Percentiles rank a stretch among this genome's conserved stretches.
phyloP scores from a whole-genome alignment of 2,797 vertebrate genomes.

The Salarias fasciatus region DNA sequence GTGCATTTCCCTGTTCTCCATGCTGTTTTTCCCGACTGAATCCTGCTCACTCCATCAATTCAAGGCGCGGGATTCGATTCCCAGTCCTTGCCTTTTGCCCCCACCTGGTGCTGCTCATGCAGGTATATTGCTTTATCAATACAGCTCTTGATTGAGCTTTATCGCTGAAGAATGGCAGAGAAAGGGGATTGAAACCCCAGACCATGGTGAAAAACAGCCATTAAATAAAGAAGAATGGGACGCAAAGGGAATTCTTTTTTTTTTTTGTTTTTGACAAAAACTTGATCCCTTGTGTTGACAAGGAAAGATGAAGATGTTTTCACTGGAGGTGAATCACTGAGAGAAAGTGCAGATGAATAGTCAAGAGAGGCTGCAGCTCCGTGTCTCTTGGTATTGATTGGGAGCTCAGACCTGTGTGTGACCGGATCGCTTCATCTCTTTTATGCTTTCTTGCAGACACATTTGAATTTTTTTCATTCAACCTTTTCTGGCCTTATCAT shows the following conservation, averaged over 20 bases:
- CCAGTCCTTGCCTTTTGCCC: conserved; percentile 5
- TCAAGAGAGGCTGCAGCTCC: conserved; percentile 43
- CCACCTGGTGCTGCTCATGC: conserved; percentile 36
- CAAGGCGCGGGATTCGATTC: conserved; percentile 44
- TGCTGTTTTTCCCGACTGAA: conserved; percentile 21
- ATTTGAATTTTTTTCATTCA: conserved; percentile 33
- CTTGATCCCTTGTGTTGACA: conserved; percentile 28
- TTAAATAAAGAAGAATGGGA: conserved; percentile 38
- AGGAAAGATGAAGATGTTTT: conserved; percentile 9
- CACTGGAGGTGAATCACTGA: neutral
- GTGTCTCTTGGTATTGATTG: conserved; percentile 66
- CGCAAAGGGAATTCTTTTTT: no score
- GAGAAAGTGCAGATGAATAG: conserved; percentile 43
- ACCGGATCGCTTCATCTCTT: conserved; percentile 58
- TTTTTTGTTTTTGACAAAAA: neutral
- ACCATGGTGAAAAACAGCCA: conserved; percentile 17
- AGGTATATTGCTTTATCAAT: conserved; percentile 72
- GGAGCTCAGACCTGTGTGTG: conserved; percentile 44
- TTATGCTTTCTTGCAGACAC: conserved; percentile 50
- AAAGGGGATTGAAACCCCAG: conserved; percentile 41
- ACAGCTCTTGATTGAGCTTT: conserved; percentile 37
- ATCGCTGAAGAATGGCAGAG: conserved; percentile 35
- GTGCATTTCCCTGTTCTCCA: neutral
- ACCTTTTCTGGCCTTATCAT: conserved; percentile 44
- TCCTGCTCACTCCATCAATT: conserved; percentile 44